Percentiles rank a stretch among this genome's conserved stretches.
phyloP scores from a whole-genome alignment of 2,888 invertebrate species.

The Isoperla grammatica region DNA sequence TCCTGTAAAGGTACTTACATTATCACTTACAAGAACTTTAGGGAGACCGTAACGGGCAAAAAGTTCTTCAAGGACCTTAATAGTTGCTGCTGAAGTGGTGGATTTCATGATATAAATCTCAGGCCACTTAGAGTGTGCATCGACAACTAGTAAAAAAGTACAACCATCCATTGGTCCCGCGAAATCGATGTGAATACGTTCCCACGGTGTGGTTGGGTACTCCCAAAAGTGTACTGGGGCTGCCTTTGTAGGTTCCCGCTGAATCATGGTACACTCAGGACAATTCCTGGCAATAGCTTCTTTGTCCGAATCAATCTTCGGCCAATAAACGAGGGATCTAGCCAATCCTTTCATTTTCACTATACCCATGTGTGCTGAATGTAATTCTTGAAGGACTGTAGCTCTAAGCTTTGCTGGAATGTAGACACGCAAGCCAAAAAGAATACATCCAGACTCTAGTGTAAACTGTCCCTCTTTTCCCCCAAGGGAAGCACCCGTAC shows the following conservation, averaged over 20 bases:
- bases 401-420: constrained; percentile 24
- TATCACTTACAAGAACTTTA: constrained; percentile 33
- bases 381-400: constrained; percentile 24
- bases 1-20: constrained; percentile 33
- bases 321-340: constrained; percentile 13
- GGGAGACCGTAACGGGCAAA: constrained; percentile 33
- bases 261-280: background rate
- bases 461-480: too few relatives aligned
- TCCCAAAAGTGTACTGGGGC: constrained; percentile 27
- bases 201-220: constrained; percentile 27
- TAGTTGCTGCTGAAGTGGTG: constrained; percentile 23
- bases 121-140: constrained; percentile 32
- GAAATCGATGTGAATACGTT: constrained; percentile 24
- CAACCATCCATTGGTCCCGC: constrained; percentile 30
- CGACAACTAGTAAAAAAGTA: constrained; percentile 32
- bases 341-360: constrained; percentile 1
- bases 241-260: constrained; percentile 1
- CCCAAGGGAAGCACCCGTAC: too few relatives aligned
- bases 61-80: constrained; percentile 25
- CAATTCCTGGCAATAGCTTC: constrained; percentile 17
- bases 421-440: constrained; percentile 31
- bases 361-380: constrained; percentile 20
- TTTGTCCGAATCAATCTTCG: background rate
- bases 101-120: constrained; percentile 27
- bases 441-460: constrained; percentile 28